phyloP scores from a whole-genome alignment of 2,113 vertebrate species.

The Helogale parvula region DNA sequence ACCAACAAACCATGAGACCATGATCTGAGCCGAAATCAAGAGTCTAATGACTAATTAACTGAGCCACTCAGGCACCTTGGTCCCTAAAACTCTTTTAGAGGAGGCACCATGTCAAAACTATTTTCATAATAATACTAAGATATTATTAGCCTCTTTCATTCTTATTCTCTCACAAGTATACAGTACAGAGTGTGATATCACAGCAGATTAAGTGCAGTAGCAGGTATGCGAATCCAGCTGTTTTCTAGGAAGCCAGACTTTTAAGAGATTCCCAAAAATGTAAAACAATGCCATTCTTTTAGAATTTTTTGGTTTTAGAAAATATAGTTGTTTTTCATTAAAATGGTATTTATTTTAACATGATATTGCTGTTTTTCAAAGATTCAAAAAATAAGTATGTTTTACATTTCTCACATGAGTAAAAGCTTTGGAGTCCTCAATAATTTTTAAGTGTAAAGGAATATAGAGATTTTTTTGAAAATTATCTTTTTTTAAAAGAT shows the following conservation, averaged over 20 bases:
- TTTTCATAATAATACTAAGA: background rate
- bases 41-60: no score
- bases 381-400: background rate
- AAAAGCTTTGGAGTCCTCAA: background rate
- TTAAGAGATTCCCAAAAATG: background rate
- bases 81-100: background rate
- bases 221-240: background rate
- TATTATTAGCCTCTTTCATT: background rate
- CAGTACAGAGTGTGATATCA: background rate
- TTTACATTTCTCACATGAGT: background rate
- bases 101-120: background rate
- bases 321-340: background rate
- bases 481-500: background rate
- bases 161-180: background rate
- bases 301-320: background rate
- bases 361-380: background rate
- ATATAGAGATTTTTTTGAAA: background rate
- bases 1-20: no score
- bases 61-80: no score
- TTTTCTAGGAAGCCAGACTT: background rate
- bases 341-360: background rate
- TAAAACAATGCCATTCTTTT: background rate
- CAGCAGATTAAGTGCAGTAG: slow-evolving; percentile 1
- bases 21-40: no score
- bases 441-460: background rate